phyloP scores from a whole-genome alignment of 1,140 invertebrate genomes.

The Atta cephalotes region DNA sequence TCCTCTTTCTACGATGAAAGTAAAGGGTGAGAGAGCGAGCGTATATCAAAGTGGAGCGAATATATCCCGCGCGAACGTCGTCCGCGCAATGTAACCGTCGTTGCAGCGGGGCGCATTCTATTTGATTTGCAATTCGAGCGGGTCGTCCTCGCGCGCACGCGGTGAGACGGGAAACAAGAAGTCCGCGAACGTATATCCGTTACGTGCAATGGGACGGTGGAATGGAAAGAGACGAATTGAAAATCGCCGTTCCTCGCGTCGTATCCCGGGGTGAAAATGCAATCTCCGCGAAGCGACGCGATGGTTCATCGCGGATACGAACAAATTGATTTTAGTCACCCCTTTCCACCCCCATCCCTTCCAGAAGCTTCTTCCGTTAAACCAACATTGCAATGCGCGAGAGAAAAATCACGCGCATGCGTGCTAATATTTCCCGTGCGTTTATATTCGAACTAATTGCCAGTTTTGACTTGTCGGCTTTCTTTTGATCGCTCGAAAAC shows the following conservation, averaged over 20 bases:
- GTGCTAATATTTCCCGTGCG: neutral
- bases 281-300: conserved; percentile 61
- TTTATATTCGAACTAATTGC: conserved; percentile 29
- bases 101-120: conserved; percentile 54
- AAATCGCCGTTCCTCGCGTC: conserved; percentile 58
- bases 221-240: conserved; percentile 69
- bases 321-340: conserved; percentile 69
- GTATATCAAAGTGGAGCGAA: conserved; percentile 45
- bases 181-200: conserved; percentile 41
- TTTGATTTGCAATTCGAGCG: conserved; percentile 78
- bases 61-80: conserved; percentile 53
- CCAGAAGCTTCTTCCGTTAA: neutral
- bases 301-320: conserved; percentile 47
- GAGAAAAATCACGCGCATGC: conserved; percentile 41
- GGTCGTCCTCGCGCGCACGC: conserved; percentile 55
- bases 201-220: neutral
- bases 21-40: conserved; percentile 34
- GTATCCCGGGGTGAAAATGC: conserved; percentile 67
- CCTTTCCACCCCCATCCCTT: no score
- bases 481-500: neutral
- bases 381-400: neutral
- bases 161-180: conserved; percentile 33
- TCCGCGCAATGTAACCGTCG: conserved; percentile 49
- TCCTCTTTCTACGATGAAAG: conserved; percentile 13
- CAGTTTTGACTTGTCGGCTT: neutral